These are phyloP conservation scores for Lithobates pipiens DNA, from an alignment of 2,797 vertebrate species.

Conservation along the genomic window DNA sequence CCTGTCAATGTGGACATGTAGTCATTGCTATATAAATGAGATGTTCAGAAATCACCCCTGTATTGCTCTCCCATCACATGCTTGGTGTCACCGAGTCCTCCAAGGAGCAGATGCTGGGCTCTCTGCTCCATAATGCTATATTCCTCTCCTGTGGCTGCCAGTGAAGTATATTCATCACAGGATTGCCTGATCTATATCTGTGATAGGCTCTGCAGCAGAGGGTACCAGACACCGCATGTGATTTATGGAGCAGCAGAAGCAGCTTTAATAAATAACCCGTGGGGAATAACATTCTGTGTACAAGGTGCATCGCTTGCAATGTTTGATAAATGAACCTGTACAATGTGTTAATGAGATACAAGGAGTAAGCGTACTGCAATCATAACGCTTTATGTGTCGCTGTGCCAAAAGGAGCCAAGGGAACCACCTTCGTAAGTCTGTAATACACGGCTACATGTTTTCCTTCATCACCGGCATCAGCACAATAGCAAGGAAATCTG, in stretches of 20 bases:
- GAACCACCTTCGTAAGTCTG: constrained; percentile 2
- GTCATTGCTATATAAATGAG: not conserved
- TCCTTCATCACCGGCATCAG: not conserved
- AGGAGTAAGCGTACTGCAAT: not conserved
- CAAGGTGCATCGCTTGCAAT: constrained; percentile 4
- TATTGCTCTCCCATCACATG: not conserved
- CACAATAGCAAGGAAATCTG: not conserved
- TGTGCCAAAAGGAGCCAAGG: not conserved
- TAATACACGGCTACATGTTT: not conserved
- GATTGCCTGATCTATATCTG: not conserved
- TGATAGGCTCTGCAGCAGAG: not conserved
- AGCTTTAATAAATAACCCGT: constrained; percentile 16
- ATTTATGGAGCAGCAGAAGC: constrained; percentile 8
- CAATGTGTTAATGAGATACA: constrained; percentile 16
- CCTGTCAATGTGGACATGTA: not conserved
- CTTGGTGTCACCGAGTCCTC: not conserved
- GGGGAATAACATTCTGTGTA: not conserved
- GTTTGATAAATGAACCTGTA: constrained; percentile 33
- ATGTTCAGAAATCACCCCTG: constrained; percentile 16
- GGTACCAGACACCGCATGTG: not conserved
- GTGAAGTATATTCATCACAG: not conserved
- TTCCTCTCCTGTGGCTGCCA: not conserved
- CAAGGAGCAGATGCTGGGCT: not conserved
- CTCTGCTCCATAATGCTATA: not conserved
- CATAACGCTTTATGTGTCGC: not conserved